A percentile compares a stretch with the other conserved stretches of the same genome.
phyloP scores from a whole-genome alignment of 2,888 invertebrate genomes.

The Ophonus ardosiacus region DNA sequence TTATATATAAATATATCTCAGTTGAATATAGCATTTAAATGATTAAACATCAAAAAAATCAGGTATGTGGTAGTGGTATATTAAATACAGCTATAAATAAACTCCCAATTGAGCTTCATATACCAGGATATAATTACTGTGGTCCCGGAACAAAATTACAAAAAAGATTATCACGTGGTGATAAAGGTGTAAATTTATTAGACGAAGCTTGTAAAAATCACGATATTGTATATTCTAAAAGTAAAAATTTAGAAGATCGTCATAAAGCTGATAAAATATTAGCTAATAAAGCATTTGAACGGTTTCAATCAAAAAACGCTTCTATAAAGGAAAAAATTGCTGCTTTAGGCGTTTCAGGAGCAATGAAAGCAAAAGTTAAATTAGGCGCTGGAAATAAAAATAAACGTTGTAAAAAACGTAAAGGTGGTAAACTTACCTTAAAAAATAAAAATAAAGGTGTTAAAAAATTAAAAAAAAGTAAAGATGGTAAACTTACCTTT shows the following conservation, averaged over 20 bases:
- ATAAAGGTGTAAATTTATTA: slow-evolving; percentile 68
- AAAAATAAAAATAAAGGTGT: too few relatives aligned
- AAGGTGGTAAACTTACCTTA: not conserved
- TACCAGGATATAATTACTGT: slow-evolving; percentile 63
- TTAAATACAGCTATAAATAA: slow-evolving; percentile 49
- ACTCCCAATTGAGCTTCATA: slow-evolving; percentile 61
- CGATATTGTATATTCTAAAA: slow-evolving; percentile 68
- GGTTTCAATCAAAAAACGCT: slow-evolving; percentile 67
- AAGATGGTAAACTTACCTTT: not conserved
- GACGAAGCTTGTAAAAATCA: slow-evolving; percentile 69
- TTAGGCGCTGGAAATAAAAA: slow-evolving; percentile 62
- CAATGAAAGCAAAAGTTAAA: slow-evolving; percentile 68
- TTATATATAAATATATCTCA: not conserved
- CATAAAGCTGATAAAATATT: slow-evolving; percentile 70
- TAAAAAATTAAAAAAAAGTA: not conserved
- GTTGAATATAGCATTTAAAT: not conserved
- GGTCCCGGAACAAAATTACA: slow-evolving; percentile 65
- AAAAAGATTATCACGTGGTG: slow-evolving; percentile 68
- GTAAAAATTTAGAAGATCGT: slow-evolving; percentile 62
- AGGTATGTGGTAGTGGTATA: slow-evolving; percentile 1
- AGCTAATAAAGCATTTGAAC: too few relatives aligned
- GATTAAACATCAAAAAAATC: not conserved
- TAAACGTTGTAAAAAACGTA: not conserved
- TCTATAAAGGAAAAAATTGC: slow-evolving; percentile 67
- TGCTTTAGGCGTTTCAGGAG: slow-evolving; percentile 66